Base-by-base conservation (phyloP, 2,797 vertebrate genomes). In the Pseudochaenichthys georgianus region DNA sequence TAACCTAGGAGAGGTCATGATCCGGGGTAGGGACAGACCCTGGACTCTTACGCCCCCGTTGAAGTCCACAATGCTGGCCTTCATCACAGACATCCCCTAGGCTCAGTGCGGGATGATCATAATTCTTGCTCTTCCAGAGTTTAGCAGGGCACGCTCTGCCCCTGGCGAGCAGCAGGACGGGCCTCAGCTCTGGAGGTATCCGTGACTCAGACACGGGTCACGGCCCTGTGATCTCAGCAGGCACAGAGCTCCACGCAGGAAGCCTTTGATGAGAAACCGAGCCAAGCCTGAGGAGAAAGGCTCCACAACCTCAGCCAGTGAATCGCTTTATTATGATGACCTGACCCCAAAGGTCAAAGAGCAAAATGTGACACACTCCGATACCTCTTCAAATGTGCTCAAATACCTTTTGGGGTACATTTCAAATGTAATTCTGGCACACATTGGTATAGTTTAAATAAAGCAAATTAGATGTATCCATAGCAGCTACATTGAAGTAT, bases 251-350 rank as follows among this genome's bases (percentile, higher is more conserved):
- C 73, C 51, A 28, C 0, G 50, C 82, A 77, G 86, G 78, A 88
- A 87, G 79, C 70, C 91, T 95, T 94, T 95, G 92, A 94, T 90
- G 87, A 78, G 63, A 78, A 74, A 70, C 71, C 17, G 64, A 79
- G 55, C 61, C 53, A 54, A 75, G 73, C 64, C 71, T 23, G 59
- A 48, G 73, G 85, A 87, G 70, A 80, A 70, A 76, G 75, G 68
- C 70, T 73, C 61, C 74, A 19, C 52, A 59, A 64, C 60, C 63
- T 52, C 57, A 53, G 80, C 58, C 75, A 87, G 78, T 76, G 79
- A 89, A 86, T 87, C 10, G 34, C 78, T 88, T 87, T 86, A 92
- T 94, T 94, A 92, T 92, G 90, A 91, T 90, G 93, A 93, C 90
- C 91, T 87, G 84, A 66, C 81, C 83, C 61, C 53, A 61, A 34